Evolutionary conservation across 2,888 invertebrate species (phyloP).

Genomic region (Meteorus colon): DNA sequence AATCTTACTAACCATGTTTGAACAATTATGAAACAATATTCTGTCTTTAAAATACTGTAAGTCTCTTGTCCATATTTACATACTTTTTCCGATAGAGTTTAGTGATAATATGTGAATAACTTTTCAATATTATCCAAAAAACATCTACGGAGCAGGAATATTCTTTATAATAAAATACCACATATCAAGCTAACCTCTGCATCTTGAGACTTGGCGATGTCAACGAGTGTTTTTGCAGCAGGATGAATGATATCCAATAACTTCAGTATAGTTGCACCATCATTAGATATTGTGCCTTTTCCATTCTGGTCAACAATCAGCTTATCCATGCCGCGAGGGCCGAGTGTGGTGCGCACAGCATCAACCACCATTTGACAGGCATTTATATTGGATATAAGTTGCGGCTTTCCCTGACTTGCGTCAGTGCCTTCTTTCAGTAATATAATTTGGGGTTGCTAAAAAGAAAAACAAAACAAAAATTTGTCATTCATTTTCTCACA

Average conservation of each 20-base stretch:
- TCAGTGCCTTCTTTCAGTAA: slow-evolving; percentile 99
- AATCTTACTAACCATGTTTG: slow-evolving; percentile 53
- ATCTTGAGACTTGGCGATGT: slow-evolving; percentile 99
- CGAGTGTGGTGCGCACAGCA: slow-evolving; percentile 97
- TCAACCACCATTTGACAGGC: slow-evolving; percentile 97
- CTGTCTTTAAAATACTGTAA: slow-evolving; percentile 57
- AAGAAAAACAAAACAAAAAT: slow-evolving; percentile 46
- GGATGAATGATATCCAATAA: slow-evolving; percentile 98
- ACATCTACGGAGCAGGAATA: background rate
- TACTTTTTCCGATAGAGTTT: slow-evolving; percentile 20
- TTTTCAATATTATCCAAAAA: background rate
- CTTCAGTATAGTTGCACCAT: slow-evolving; percentile 99
- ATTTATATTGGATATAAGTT: slow-evolving; percentile 97
- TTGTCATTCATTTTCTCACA: background rate
- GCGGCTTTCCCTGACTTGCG: slow-evolving; percentile 94
- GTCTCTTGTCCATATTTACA: slow-evolving; percentile 56
- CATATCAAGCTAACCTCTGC: slow-evolving; percentile 82
- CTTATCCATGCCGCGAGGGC: slow-evolving; percentile 99
- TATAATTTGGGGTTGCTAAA: slow-evolving; percentile 97
- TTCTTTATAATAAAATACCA: too few species aligned
- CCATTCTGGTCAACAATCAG: slow-evolving; percentile 93
- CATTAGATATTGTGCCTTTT: slow-evolving; percentile 98
- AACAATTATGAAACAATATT: slow-evolving; percentile 63
- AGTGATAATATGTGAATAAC: background rate
- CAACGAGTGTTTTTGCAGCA: slow-evolving; percentile 97